phyloP scores from a whole-genome alignment of 2,888 invertebrate genomes.

The Metacarcinus magister region DNA sequence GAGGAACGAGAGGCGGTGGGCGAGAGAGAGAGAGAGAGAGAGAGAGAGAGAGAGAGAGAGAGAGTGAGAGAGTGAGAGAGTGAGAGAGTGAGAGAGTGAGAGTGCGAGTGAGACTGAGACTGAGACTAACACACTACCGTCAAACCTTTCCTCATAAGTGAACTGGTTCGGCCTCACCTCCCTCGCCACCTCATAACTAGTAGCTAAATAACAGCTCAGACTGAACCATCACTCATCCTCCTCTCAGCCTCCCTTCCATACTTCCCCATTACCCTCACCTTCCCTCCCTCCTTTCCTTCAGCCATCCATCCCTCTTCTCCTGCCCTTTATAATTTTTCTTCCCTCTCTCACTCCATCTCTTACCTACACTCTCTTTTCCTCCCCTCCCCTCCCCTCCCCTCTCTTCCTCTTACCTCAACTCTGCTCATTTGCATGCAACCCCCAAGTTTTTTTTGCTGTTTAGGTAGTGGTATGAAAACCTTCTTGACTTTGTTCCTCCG shows the following conservation, averaged over 20 bases:
- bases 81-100: constrained; percentile 59
- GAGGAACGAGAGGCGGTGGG: background rate
- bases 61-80: background rate
- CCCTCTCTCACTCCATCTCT: background rate
- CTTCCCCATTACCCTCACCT: background rate
- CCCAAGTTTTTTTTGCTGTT: background rate
- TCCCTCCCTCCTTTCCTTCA: background rate
- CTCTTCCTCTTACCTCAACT: background rate
- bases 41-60: constrained; percentile 17
- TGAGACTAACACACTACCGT: background rate
- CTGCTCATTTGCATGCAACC: constrained; percentile 18
- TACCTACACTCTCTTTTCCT: constrained; percentile 3
- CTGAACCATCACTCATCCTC: background rate
- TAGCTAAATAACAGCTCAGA: background rate
- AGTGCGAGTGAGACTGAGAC: constrained; percentile 53
- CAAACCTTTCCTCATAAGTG: background rate
- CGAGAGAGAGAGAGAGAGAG: background rate
- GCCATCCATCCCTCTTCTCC: background rate
- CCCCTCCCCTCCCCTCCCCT: background rate
- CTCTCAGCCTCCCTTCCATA: background rate
- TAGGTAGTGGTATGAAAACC: background rate
- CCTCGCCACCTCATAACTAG: background rate
- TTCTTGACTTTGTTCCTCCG: background rate
- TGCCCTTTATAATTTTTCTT: background rate
- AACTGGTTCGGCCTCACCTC: constrained; percentile 23